phyloP scores from a whole-genome alignment of 2,888 invertebrate genomes.

The Athalia cordata region DNA sequence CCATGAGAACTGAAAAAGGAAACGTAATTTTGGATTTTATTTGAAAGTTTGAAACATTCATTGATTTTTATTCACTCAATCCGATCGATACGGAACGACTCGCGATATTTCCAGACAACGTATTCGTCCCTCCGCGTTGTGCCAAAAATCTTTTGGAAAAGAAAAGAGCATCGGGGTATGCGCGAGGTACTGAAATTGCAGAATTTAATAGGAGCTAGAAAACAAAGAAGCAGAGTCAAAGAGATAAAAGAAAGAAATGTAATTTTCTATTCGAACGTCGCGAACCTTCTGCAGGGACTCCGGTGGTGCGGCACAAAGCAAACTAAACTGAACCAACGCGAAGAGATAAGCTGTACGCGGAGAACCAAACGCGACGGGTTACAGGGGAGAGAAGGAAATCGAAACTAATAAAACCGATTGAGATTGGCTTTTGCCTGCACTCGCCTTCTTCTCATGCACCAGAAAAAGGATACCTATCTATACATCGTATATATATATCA shows the following conservation, averaged over 20 bases:
- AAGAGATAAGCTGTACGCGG: conserved; percentile 54
- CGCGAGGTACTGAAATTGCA: conserved; percentile 46
- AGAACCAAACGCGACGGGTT: conserved; percentile 50
- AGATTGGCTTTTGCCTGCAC: conserved; percentile 60
- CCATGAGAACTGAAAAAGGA: too few species aligned
- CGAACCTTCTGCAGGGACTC: conserved; percentile 9
- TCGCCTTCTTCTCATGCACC: conserved; percentile 43
- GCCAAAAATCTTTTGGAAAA: not conserved
- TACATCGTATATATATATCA: not conserved
- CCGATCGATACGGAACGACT: too few species aligned
- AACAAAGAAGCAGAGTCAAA: conserved; percentile 50
- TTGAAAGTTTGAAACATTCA: too few species aligned
- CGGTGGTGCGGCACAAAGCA: conserved; percentile 45
- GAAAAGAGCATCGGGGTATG: conserved; percentile 14
- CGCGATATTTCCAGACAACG: too few species aligned
- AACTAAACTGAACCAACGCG: conserved; percentile 48
- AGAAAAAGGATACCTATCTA: conserved; percentile 30
- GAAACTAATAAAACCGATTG: conserved; percentile 64
- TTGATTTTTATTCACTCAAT: too few species aligned
- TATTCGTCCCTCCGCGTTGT: not conserved
- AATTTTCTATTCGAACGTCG: conserved; percentile 33
- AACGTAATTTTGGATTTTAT: too few species aligned
- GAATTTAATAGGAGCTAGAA: conserved; percentile 35
- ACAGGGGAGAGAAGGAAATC: conserved; percentile 29
- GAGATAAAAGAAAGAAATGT: conserved; percentile 43